phyloP scores from a whole-genome alignment of 2,113 vertebrate species.

The Catharus bicknelli region DNA sequence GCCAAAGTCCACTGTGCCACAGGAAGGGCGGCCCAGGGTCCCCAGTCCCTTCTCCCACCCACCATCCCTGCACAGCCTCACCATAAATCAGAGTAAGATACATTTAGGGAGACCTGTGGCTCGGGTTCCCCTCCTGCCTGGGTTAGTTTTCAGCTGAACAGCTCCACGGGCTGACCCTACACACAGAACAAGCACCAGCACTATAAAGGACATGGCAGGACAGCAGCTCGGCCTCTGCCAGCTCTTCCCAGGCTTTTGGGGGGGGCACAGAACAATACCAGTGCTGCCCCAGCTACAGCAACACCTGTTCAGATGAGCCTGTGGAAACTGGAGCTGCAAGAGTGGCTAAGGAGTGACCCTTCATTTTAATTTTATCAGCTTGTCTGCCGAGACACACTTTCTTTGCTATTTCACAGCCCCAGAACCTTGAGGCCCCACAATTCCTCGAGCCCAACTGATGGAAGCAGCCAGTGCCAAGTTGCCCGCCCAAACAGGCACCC shows the following conservation, averaged over 20 bases:
- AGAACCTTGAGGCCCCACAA: background rate
- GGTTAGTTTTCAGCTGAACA: accelerated
- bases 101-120: background rate
- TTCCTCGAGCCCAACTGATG: accelerated
- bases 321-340: background rate
- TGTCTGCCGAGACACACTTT: accelerated
- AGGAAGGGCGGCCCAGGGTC: background rate
- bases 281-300: background rate
- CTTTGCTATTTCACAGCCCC: background rate
- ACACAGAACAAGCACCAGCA: background rate
- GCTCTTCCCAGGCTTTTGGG: background rate
- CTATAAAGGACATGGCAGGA: no score
- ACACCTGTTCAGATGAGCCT: background rate
- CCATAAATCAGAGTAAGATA: background rate
- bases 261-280: accelerated
- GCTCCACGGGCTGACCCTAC: background rate
- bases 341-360: background rate
- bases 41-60: background rate
- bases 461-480: background rate
- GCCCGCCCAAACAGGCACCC: background rate
- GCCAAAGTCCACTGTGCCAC: background rate
- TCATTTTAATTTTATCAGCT: background rate
- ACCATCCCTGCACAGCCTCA: background rate
- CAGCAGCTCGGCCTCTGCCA: accelerated
- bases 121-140: background rate